phyloP scores from a whole-genome alignment of 2,888 invertebrate genomes.

The Mycogona germanica region DNA sequence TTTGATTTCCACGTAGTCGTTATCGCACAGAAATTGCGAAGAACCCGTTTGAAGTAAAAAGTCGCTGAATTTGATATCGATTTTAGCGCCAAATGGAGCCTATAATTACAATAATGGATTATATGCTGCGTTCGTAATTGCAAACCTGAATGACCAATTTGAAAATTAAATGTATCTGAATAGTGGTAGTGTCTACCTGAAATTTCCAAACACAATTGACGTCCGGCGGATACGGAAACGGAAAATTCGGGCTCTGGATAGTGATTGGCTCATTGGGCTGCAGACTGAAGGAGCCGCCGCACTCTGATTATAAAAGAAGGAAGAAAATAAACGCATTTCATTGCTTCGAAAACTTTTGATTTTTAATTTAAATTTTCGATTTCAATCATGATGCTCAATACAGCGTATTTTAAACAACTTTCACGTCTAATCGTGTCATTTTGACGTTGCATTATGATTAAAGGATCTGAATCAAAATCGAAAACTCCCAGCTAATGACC shows the following conservation, averaged over 20 bases:
- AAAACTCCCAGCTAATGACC: too few relatives aligned
- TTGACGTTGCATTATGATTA: too few relatives aligned
- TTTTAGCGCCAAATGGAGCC: constrained; percentile 6
- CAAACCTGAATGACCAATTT: background rate
- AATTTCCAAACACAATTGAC: constrained; percentile 10
- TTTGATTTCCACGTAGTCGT: constrained; percentile 8
- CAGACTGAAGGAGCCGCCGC: constrained; percentile 10
- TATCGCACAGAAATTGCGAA: background rate
- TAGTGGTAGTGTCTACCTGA: background rate
- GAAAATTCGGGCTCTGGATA: constrained; percentile 10
- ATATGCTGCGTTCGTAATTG: too few relatives aligned
- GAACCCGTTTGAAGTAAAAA: constrained; percentile 5
- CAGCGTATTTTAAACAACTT: too few relatives aligned
- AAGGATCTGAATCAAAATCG: too few relatives aligned
- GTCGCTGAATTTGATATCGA: background rate
- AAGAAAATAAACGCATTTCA: too few relatives aligned
- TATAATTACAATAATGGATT: background rate
- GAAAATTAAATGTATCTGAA: background rate
- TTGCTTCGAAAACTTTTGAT: too few relatives aligned
- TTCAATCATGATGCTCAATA: too few relatives aligned
- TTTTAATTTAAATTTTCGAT: too few relatives aligned
- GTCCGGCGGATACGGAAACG: constrained; percentile 4
- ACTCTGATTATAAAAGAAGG: too few relatives aligned
- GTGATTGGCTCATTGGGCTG: background rate
- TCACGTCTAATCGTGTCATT: too few relatives aligned